Percentiles rank a stretch among this genome's conserved stretches.
Conservation (phyloP, 2,888 invertebrate species). For the Drosophila setosimentum region DNA sequence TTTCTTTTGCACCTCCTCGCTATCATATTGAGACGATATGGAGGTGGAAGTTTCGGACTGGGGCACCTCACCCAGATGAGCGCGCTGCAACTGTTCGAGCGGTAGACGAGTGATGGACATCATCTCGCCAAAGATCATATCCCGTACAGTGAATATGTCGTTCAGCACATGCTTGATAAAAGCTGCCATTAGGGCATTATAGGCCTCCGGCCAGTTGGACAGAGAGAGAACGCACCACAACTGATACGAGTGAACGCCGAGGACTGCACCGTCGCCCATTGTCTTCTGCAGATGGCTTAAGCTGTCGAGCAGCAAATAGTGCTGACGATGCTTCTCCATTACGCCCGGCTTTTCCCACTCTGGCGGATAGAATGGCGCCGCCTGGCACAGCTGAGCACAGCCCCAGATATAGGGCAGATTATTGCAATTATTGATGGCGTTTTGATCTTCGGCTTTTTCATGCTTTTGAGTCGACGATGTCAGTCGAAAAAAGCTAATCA, state of each 20-base stretch:
- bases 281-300: constrained; percentile 94
- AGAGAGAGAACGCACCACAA: constrained; percentile 99
- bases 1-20: not conserved
- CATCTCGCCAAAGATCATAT: constrained; percentile 96
- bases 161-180: constrained; percentile 97
- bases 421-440: constrained; percentile 99
- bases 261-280: constrained; percentile 92
- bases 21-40: rapidly evolving
- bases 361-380: constrained; percentile 91
- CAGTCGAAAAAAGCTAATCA: constrained; percentile 96
- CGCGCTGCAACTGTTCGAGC: constrained; percentile 12
- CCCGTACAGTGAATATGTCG: constrained; percentile 97
- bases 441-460: constrained; percentile 92
- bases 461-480: constrained; percentile 92
- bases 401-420: constrained; percentile 99
- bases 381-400: constrained; percentile 94
- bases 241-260: constrained; percentile 99
- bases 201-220: constrained; percentile 96
- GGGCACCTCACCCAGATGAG: constrained; percentile 19
- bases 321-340: constrained; percentile 87
- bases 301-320: constrained; percentile 96
- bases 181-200: constrained; percentile 98
- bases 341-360: constrained; percentile 93
- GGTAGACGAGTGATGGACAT: constrained; percentile 88
- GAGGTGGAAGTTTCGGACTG: not conserved